A percentile compares a stretch with the other conserved stretches of the same genome.
Conservation (phyloP, 2,797 vertebrate genomes). For the Coregonus suidteri region DNA sequence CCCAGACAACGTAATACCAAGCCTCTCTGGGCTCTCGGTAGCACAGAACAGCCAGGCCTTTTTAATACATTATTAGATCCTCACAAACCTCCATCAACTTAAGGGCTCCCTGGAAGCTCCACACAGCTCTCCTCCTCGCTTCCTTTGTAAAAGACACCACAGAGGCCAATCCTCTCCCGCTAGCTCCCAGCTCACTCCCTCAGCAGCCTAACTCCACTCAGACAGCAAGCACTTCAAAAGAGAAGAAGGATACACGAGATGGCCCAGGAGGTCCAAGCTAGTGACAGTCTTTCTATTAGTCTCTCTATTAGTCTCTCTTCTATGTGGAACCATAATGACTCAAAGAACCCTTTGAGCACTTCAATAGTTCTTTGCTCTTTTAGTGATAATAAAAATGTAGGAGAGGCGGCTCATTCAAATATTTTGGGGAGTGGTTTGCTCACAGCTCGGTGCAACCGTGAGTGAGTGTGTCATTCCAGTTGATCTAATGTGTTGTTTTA, state of each 20-base stretch:
- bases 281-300: slow-evolving; percentile 7
- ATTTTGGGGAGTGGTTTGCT: too few species aligned
- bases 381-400: too few species aligned
- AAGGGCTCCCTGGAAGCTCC: slow-evolving; percentile 32
- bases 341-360: too few species aligned
- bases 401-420: too few species aligned
- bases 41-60: not conserved
- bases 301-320: not conserved
- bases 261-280: slow-evolving; percentile 4
- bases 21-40: not conserved
- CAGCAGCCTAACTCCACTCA: slow-evolving; percentile 11
- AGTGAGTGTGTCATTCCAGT: too few species aligned
- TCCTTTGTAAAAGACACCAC: slow-evolving; percentile 30
- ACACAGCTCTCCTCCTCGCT: slow-evolving; percentile 5
- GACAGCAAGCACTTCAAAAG: slow-evolving; percentile 14
- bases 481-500: too few species aligned
- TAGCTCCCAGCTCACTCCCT: slow-evolving; percentile 28
- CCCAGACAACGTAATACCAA: not conserved
- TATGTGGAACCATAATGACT: too few species aligned
- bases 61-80: not conserved
- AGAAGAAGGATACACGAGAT: not conserved
- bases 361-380: too few species aligned
- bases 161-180: slow-evolving; percentile 16
- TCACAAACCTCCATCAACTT: slow-evolving; percentile 21
- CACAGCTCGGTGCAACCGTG: too few species aligned